These are phyloP conservation scores for Calosoma granatense DNA, from an alignment of 1,140 invertebrate species.

Conservation along the genomic window DNA sequence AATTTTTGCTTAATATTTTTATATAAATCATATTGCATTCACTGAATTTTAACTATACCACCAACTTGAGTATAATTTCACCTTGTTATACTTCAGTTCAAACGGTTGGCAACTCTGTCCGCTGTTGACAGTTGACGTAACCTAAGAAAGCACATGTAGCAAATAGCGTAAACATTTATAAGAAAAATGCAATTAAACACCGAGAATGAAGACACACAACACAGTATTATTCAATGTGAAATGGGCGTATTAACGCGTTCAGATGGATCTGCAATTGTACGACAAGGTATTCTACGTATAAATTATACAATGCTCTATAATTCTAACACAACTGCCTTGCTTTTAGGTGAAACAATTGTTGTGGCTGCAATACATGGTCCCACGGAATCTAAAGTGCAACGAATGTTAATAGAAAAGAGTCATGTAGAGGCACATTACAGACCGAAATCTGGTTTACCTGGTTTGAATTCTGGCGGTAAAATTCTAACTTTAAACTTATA, in stretches of 20 bases:
- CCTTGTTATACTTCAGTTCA: no score
- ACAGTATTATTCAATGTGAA: slow-evolving; percentile 4
- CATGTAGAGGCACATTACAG: slow-evolving; percentile 67
- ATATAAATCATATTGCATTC: no score
- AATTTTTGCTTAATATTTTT: no score
- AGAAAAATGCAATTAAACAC: no score
- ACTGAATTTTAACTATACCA: no score
- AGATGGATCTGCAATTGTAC: slow-evolving; percentile 64
- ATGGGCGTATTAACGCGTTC: slow-evolving; percentile 56
- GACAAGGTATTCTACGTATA: slow-evolving; percentile 44
- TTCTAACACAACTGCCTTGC: not conserved
- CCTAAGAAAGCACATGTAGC: no score
- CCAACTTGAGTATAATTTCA: no score
- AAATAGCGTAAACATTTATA: no score
- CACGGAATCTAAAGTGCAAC: slow-evolving; percentile 63
- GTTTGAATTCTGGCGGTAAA: slow-evolving; percentile 38
- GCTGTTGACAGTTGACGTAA: no score
- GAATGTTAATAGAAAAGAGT: slow-evolving; percentile 68
- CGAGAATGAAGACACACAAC: no score
- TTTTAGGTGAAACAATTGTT: slow-evolving; percentile 64
- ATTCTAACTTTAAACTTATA: slow-evolving; percentile 6
- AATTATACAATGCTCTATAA: slow-evolving; percentile 18
- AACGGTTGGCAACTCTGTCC: no score
- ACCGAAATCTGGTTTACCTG: slow-evolving; percentile 63
- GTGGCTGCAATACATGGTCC: slow-evolving; percentile 75